Base-by-base conservation (phyloP, 1,140 invertebrate species). In the Aleiodes sp. region DNA sequence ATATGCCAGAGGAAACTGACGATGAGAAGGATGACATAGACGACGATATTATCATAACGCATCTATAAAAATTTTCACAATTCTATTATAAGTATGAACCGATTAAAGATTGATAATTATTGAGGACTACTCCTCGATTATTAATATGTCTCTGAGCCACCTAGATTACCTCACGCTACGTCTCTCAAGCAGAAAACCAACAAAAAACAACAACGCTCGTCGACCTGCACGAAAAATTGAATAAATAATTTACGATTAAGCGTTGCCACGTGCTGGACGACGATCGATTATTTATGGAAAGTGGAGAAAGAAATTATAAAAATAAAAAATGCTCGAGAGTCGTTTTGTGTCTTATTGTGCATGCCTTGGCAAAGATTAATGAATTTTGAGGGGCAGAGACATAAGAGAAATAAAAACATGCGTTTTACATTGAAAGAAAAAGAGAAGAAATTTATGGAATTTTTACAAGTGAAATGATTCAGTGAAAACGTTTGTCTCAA, bases 11-110 rank as follows among this genome's bases (percentile, higher is more conserved):
- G 80, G 92, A 94, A 83, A 91, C 90, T 57, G 93, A 94, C 76
- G 93, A 94, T 79, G 93, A 94, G 80, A 91, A 92, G 76, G 93
- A 94, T 82, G 92, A 94, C 78, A 91, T 94, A 68, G 93, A 94
- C 85, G 93, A 95, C 79, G 92, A 94, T 77, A 94, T 94, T 80
- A 92, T 94, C 75, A 91, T 95, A 74, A 94, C 93, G 39, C 93
- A 94, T 84, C 89, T 94, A 74, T 94, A 90, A 46, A 26, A n/a
- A n/a, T n/a, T 29, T 43, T n/a, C 35, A 41, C n/a, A n/a, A n/a
- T n/a, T n/a, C n/a, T n/a, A n/a, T n/a, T n/a, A n/a, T n/a, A n/a
- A n/a, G n/a, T n/a, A n/a, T n/a, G n/a, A n/a, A n/a, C n/a, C n/a
- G n/a, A n/a, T n/a, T n/a, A 43, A 39, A 12, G 21, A 24, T 33